Evolutionary conservation across 1,140 invertebrate species (phyloP).

Genomic region (Anoplolepis gracilipes): DNA sequence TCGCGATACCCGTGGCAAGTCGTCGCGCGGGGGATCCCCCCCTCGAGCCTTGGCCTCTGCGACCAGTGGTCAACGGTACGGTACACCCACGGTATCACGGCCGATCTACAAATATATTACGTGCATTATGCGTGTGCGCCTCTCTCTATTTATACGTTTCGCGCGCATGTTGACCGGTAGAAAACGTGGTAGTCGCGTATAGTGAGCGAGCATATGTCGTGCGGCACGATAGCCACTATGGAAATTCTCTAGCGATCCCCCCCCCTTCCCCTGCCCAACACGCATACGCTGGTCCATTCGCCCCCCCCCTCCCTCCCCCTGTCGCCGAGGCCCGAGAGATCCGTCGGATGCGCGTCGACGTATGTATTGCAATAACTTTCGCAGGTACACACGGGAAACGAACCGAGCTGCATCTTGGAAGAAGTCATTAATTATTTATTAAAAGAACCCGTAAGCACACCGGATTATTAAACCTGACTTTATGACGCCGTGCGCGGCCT

Average conservation of each 20-base stretch:
- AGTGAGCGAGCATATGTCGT: slow-evolving; percentile 63
- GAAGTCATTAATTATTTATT: slow-evolving; percentile 61
- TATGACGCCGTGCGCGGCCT: slow-evolving; percentile 22
- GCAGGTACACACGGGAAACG: slow-evolving; percentile 40
- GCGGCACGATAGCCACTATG: slow-evolving; percentile 75
- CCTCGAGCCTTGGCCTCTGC: slow-evolving; percentile 42
- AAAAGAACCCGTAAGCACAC: slow-evolving; percentile 6
- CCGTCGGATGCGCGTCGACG: slow-evolving; percentile 39
- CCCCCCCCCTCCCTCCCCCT: background rate
- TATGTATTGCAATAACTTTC: slow-evolving; percentile 36
- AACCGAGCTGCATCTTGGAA: slow-evolving; percentile 31
- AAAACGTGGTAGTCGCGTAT: background rate
- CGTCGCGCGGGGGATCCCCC: slow-evolving; percentile 47
- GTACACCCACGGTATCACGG: slow-evolving; percentile 65
- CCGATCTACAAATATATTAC: slow-evolving; percentile 81
- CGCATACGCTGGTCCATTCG: background rate
- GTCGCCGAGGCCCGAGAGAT: background rate
- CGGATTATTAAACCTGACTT: slow-evolving; percentile 53
- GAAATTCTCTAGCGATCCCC: slow-evolving; percentile 64
- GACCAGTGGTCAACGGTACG: slow-evolving; percentile 52
- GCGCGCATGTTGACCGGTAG: slow-evolving; percentile 35
- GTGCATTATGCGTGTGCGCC: slow-evolving; percentile 73
- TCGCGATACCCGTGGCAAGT: slow-evolving; percentile 50
- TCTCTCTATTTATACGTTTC: slow-evolving; percentile 76
- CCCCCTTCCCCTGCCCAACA: too few species aligned